Base-by-base conservation (phyloP, 2,797 vertebrate genomes). In the Rhinophrynus dorsalis region DNA sequence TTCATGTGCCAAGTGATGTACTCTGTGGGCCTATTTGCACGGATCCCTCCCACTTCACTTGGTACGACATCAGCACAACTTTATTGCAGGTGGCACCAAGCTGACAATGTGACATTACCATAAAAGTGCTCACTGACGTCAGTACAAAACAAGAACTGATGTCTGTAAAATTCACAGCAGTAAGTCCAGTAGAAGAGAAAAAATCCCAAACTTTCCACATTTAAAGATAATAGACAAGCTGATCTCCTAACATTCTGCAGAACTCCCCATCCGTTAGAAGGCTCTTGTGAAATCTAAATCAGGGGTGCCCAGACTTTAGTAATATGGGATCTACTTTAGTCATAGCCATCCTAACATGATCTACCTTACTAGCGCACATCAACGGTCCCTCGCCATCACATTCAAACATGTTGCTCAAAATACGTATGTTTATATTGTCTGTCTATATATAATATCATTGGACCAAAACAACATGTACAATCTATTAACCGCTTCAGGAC, bases 101-200 rank as follows among this genome's bases (percentile, higher is more conserved):
- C 27, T 45, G 26, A 45, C 27, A 55, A 42, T 56, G 38, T 56
- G 64, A 44, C 51, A 67, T 44, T 67, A 23, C 51, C 27, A 56
- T 56, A 56, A 67, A 67, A 56, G 27, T 67, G 7, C 52, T 52
- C 20, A 32, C 26, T 67, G 64, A 67, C 64, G 64, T 67, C 64
- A 67, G 30, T 56, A 35, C 38, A 55, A 56, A 45, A 67, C 37
- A 67, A 18, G n/a, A 56, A 67, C 24, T 67, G 51, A 45, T 54
- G 47, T 54, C 35, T 47, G 64, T 56, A 67, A 67, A 67, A 57
- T 35, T 54, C 52, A 23, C 52, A 56, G 40, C 27, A 47, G 64
- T 52, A 67, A 20, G 44, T 51, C 32, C 35, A 24, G 27, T 38
- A 51, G 38, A 23, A n/a, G 37, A n/a, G 9, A 47, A 60, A 61